phyloP scores from a whole-genome alignment of 1,140 invertebrate species.

The Doryteuthis pealeii region DNA sequence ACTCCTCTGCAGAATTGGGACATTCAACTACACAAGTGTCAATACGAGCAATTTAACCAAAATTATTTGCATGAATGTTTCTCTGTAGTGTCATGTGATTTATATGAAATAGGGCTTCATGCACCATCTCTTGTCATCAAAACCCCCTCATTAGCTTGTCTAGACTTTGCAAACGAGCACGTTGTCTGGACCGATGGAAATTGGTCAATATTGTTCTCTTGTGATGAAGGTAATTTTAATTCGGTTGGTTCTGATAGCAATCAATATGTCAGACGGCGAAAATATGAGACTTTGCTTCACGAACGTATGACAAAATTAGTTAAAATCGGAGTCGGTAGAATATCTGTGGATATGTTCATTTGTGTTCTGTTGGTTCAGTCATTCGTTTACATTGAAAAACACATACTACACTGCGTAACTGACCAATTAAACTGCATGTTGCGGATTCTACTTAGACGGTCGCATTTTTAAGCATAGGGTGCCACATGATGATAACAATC shows the following conservation, averaged over 20 bases:
- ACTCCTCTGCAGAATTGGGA: no score
- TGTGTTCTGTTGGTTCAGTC: no score
- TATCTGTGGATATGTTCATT: no score
- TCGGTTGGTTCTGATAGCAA: neutral
- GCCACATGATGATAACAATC: no score
- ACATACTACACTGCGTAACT: no score
- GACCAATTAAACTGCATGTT: no score
- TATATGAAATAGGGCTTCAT: neutral
- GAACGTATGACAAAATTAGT: neutral
- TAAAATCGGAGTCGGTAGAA: neutral
- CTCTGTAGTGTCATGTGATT: neutral
- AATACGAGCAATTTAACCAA: no score
- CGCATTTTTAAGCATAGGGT: no score
- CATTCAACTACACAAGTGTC: no score
- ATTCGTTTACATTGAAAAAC: no score
- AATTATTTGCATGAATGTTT: neutral
- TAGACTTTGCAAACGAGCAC: neutral
- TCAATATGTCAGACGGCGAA: neutral
- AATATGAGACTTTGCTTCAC: neutral
- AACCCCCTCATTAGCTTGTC: neutral
- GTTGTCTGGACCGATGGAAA: neutral
- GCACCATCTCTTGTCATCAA: neutral
- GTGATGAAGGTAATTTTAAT: neutral
- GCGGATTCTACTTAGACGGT: no score
- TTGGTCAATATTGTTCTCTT: neutral